Evolutionary conservation across 1,140 invertebrate species (phyloP).

Genomic region (Drosophila sproati): DNA sequence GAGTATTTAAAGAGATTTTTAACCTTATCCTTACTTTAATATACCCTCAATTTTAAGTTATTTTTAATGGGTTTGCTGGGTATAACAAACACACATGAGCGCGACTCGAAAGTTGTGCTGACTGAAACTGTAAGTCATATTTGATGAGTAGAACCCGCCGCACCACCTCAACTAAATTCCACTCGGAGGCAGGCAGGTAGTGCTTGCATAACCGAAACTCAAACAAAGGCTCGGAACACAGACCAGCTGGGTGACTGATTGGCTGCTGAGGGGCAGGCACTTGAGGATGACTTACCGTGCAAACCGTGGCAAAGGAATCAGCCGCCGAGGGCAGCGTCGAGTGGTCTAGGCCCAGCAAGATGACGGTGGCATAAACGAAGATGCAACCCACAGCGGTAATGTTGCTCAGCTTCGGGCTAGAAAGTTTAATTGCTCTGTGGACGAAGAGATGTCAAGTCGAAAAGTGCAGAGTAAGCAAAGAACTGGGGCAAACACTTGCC

Average conservation of each 20-base stretch:
- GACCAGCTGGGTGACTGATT: not conserved
- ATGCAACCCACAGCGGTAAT: constrained; percentile 97
- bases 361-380: constrained; percentile 96
- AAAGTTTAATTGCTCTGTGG: constrained; percentile 94
- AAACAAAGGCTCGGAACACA: constrained; percentile 58
- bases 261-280: constrained; percentile 5
- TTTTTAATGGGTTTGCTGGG: constrained; percentile 11
- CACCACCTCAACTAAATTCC: not conserved
- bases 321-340: constrained; percentile 89
- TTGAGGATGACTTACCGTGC: constrained; percentile 90
- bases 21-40: not conserved
- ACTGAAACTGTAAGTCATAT: constrained; percentile 79
- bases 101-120: constrained; percentile 54
- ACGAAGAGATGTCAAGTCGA: constrained; percentile 31
- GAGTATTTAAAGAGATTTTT: too few species aligned
- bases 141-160: constrained; percentile 57
- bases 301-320: constrained; percentile 91
- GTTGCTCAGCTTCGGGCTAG: constrained; percentile 98
- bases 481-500: not conserved
- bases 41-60: constrained; percentile 1
- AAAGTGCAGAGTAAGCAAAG: constrained; percentile 58
- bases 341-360: constrained; percentile 94
- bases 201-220: constrained; percentile 74
- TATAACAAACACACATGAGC: constrained; percentile 67
- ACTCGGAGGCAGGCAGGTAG: constrained; percentile 5